Evolutionary conservation across 2,888 invertebrate species (phyloP).

Genomic region (Conchocele bisecta): DNA sequence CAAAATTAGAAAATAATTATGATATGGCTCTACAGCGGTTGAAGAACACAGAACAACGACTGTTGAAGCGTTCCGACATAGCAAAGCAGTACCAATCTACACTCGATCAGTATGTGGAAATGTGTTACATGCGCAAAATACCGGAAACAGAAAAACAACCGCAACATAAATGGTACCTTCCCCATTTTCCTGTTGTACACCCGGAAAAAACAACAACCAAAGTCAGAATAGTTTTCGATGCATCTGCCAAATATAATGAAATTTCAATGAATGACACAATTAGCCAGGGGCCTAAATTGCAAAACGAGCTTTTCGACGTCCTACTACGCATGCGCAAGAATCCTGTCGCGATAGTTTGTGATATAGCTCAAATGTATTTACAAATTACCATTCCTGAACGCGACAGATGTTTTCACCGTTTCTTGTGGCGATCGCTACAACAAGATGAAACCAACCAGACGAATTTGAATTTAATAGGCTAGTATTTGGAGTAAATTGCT

Average conservation of each 20-base stretch:
- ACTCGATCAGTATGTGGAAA: slow-evolving; percentile 24
- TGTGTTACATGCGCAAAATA: slow-evolving; percentile 33
- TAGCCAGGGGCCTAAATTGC: slow-evolving; percentile 49
- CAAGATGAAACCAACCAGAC: no score
- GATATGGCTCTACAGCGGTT: slow-evolving; percentile 24
- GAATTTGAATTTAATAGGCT: no score
- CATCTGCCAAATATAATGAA: slow-evolving; percentile 31
- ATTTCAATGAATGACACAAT: slow-evolving; percentile 41
- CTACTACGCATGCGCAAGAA: no score
- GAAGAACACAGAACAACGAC: slow-evolving; percentile 28
- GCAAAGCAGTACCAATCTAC: slow-evolving; percentile 18
- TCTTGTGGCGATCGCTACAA: no score
- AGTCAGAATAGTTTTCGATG: slow-evolving; percentile 53
- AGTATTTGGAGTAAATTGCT: no score
- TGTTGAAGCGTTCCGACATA: slow-evolving; percentile 27
- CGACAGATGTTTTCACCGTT: no score
- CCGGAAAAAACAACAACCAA: slow-evolving; percentile 28
- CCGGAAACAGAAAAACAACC: neutral
- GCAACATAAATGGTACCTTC: slow-evolving; percentile 15
- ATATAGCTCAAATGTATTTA: no score
- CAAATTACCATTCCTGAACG: no score
- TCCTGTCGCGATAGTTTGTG: no score
- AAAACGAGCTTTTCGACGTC: slow-evolving; percentile 52
- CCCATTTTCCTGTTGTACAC: slow-evolving; percentile 14
- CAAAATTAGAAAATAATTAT: slow-evolving; percentile 27